These are phyloP conservation scores for Cryptosula pallasiana DNA, from an alignment of 2,888 invertebrate genomes.

Conservation along the genomic window DNA sequence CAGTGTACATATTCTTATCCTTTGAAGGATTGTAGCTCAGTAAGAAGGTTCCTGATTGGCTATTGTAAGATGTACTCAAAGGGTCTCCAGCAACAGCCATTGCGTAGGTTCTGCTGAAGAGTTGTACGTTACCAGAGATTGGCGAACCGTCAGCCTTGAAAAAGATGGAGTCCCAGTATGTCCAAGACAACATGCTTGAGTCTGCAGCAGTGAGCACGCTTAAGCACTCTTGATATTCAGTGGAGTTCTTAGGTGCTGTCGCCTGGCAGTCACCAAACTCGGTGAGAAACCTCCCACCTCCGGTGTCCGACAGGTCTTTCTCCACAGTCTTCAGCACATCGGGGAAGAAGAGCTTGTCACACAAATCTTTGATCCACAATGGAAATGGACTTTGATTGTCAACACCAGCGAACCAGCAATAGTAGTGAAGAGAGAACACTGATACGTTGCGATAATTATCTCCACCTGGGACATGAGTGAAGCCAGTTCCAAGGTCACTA, in stretches of 20 bases:
- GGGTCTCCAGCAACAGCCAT: slow-evolving; percentile 35
- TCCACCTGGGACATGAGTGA: slow-evolving; percentile 35
- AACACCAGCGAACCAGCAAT: slow-evolving; percentile 34
- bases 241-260: slow-evolving; percentile 29
- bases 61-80: slow-evolving; percentile 30
- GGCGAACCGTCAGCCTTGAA: slow-evolving; percentile 31
- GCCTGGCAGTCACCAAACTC: slow-evolving; percentile 39
- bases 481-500: slow-evolving; percentile 33
- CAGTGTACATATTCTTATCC: slow-evolving; percentile 31
- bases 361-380: slow-evolving; percentile 29
- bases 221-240: slow-evolving; percentile 33
- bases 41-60: slow-evolving; percentile 27
- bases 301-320: slow-evolving; percentile 30
- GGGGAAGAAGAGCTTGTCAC: slow-evolving; percentile 33
- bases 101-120: slow-evolving; percentile 34
- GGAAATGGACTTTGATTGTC: slow-evolving; percentile 27
- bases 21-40: slow-evolving; percentile 29
- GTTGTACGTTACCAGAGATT: slow-evolving; percentile 26
- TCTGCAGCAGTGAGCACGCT: slow-evolving; percentile 34
- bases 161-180: slow-evolving; percentile 39
- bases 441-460: slow-evolving; percentile 28
- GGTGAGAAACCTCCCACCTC: slow-evolving; percentile 36
- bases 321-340: slow-evolving; percentile 29
- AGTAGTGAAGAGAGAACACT: slow-evolving; percentile 38
- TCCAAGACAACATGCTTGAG: slow-evolving; percentile 37